These are phyloP conservation scores for Peucedramus taeniatus DNA, from an alignment of 2,113 vertebrate genomes.

Conservation along the genomic window DNA sequence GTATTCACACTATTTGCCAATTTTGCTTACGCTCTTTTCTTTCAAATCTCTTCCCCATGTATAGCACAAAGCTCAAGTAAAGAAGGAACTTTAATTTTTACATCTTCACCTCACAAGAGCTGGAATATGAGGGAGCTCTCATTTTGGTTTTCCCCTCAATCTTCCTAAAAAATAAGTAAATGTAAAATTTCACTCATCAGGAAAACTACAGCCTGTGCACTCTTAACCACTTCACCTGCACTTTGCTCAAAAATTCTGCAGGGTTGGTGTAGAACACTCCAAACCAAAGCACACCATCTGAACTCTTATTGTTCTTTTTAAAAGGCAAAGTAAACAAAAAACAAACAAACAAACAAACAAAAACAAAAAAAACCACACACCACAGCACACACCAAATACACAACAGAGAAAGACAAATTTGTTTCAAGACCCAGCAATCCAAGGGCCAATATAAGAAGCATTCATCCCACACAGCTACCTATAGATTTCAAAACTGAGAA, in stretches of 20 bases:
- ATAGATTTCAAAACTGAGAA: background rate
- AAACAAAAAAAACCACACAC: rapidly evolving
- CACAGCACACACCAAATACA: background rate
- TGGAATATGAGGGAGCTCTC: background rate
- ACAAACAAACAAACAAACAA: background rate
- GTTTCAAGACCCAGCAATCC: background rate
- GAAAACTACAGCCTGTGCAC: background rate
- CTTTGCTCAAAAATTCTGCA: background rate
- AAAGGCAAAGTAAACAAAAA: background rate
- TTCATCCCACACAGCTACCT: background rate
- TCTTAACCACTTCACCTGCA: background rate
- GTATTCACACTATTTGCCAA: background rate
- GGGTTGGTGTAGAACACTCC: background rate
- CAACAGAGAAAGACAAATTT: background rate
- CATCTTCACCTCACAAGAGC: background rate
- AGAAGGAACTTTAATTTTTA: background rate
- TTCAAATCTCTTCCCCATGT: background rate
- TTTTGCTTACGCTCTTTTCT: background rate
- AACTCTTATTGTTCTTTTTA: background rate
- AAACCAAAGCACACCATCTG: background rate
- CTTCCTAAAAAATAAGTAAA: background rate
- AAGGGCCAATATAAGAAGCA: background rate
- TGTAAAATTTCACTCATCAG: background rate
- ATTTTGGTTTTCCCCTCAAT: background rate
- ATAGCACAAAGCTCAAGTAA: background rate